phyloP scores from a whole-genome alignment of 2,888 invertebrate genomes.

The Epiperipatus broadwayi region DNA sequence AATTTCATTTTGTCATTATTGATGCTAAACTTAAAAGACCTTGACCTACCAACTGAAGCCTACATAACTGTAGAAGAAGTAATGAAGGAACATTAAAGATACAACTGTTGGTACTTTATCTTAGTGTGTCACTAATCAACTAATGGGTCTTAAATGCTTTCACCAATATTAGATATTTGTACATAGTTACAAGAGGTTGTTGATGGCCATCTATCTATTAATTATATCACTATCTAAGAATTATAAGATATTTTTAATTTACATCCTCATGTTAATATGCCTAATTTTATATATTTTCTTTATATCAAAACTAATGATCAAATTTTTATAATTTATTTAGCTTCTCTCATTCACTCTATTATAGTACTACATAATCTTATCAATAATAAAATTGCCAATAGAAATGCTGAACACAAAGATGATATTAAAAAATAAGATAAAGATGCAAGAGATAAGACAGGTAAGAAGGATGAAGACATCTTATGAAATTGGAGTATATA shows the following conservation, averaged over 20 bases:
- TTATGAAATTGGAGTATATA: no score
- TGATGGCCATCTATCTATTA: slow-evolving; percentile 75
- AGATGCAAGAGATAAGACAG: slow-evolving; percentile 22
- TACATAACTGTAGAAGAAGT: slow-evolving; percentile 97
- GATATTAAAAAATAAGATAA: no score
- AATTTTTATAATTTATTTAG: slow-evolving; percentile 90
- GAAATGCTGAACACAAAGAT: slow-evolving; percentile 65
- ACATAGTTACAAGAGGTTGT: slow-evolving; percentile 74
- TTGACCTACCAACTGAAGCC: slow-evolving; percentile 95
- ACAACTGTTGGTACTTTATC: slow-evolving; percentile 92
- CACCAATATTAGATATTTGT: slow-evolving; percentile 75
- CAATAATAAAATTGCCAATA: slow-evolving; percentile 90
- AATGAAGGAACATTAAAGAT: slow-evolving; percentile 38
- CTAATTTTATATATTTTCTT: slow-evolving; percentile 78
- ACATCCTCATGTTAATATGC: slow-evolving; percentile 79
- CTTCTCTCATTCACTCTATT: slow-evolving; percentile 74
- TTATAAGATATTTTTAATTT: slow-evolving; percentile 91
- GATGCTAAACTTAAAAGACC: slow-evolving; percentile 91
- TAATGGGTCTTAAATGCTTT: slow-evolving; percentile 79
- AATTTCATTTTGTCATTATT: slow-evolving; percentile 96
- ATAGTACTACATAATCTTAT: slow-evolving; percentile 96
- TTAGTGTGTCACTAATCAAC: slow-evolving; percentile 87
- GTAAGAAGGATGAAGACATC: slow-evolving; percentile 21
- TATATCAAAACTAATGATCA: slow-evolving; percentile 98
- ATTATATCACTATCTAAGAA: slow-evolving; percentile 94